phyloP scores from a whole-genome alignment of 2,113 vertebrate species.

The Elaphurus davidianus region DNA sequence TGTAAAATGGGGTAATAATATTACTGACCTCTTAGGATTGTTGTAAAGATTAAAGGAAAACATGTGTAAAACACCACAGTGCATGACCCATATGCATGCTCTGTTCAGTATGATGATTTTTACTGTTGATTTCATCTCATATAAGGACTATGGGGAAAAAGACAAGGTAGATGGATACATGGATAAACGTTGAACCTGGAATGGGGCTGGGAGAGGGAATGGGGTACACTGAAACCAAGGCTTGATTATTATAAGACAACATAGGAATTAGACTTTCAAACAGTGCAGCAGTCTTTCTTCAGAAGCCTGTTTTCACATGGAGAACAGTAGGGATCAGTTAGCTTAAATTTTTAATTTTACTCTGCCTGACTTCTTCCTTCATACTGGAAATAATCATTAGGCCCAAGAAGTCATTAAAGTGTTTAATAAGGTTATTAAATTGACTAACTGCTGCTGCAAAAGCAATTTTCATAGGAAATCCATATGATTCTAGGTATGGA shows the following conservation, averaged over 20 bases:
- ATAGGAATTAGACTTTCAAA: not conserved
- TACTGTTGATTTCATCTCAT: not conserved
- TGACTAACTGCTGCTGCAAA: slow-evolving; percentile 63
- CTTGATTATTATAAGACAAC: not conserved
- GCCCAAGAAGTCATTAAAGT: slow-evolving; percentile 68
- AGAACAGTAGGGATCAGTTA: slow-evolving; percentile 22
- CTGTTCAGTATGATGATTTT: not conserved
- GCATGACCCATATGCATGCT: not conserved
- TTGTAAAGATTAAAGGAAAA: not conserved
- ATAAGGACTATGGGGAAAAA: not conserved
- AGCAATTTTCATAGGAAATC: slow-evolving; percentile 69
- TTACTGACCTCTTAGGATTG: not conserved
- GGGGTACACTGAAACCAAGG: not conserved
- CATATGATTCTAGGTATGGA: slow-evolving; percentile 58
- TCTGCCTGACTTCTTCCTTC: slow-evolving; percentile 43
- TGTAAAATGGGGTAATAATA: not conserved
- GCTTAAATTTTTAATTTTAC: slow-evolving; percentile 72
- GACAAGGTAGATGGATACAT: not conserved
- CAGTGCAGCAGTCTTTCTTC: not conserved
- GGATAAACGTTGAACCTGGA: not conserved
- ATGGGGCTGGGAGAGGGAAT: not conserved
- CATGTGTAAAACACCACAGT: not conserved
- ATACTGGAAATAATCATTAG: slow-evolving; percentile 58
- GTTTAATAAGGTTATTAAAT: slow-evolving; percentile 78
- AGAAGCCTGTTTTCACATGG: not conserved